phyloP scores from a whole-genome alignment of 2,797 vertebrate species.

The Lagodon rhomboides region DNA sequence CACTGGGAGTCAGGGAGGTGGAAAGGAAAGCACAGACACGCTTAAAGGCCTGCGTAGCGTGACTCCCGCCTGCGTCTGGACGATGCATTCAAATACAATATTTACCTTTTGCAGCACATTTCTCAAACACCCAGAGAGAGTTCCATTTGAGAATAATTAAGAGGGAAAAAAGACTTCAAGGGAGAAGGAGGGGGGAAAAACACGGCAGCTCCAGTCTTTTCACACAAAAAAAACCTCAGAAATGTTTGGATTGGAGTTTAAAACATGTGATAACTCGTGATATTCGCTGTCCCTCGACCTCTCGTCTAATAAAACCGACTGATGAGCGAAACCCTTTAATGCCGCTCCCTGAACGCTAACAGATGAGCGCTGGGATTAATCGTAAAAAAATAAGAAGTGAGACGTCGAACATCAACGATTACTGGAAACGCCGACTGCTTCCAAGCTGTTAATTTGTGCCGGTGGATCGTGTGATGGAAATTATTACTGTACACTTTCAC shows the following conservation, averaged over 20 bases:
- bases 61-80: conserved; percentile 75
- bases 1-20: conserved; percentile 70
- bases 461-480: conserved; percentile 58
- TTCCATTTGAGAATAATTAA: conserved; percentile 79
- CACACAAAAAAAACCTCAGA: conserved; percentile 32
- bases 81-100: conserved; percentile 81
- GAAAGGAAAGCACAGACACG: conserved; percentile 77
- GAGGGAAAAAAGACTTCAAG: conserved; percentile 66
- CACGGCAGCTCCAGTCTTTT: conserved; percentile 46
- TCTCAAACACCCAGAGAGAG: conserved; percentile 74
- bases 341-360: conserved; percentile 58
- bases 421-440: conserved; percentile 67
- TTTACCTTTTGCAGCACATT: conserved; percentile 83
- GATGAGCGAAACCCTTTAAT: conserved; percentile 43
- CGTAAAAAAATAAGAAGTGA: conserved; percentile 49
- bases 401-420: conserved; percentile 54
- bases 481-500: conserved; percentile 36
- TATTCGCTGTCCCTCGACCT: conserved; percentile 29
- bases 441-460: conserved; percentile 51
- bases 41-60: conserved; percentile 74
- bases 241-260: conserved; percentile 44
- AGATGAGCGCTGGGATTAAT: conserved; percentile 65
- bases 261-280: conserved; percentile 60
- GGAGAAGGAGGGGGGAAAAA: conserved; percentile 30
- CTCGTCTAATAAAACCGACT: conserved; percentile 46